These are phyloP conservation scores for Calephelis virginiensis DNA, from an alignment of 1,140 invertebrate genomes.

Conservation along the genomic window DNA sequence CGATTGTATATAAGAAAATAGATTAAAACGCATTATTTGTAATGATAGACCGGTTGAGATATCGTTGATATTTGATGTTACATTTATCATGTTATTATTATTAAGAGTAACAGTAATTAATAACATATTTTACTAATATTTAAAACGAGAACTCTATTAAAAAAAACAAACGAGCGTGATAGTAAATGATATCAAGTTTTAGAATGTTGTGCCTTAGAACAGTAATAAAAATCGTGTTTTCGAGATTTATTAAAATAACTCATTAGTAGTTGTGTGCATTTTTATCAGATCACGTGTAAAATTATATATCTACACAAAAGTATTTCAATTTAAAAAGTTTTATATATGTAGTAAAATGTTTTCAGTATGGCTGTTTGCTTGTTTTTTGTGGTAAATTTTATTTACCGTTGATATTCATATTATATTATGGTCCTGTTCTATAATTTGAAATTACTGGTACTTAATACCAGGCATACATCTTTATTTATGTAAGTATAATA, in stretches of 20 bases:
- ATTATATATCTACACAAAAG: conserved; percentile 53
- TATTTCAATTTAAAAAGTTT: conserved; percentile 50
- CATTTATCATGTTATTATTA: conserved; percentile 64
- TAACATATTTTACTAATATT: conserved; percentile 58
- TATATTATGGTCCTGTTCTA: conserved; percentile 46
- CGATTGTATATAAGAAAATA: conserved; percentile 65
- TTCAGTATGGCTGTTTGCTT: conserved; percentile 72
- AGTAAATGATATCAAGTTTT: conserved; percentile 66
- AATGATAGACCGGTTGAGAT: conserved; percentile 53
- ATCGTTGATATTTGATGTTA: conserved; percentile 72
- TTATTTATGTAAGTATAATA: conserved; percentile 75
- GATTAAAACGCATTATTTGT: conserved; percentile 61
- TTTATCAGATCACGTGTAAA: conserved; percentile 44
- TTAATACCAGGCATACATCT: conserved; percentile 73
- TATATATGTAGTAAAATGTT: conserved; percentile 61
- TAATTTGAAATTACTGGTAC: conserved; percentile 64
- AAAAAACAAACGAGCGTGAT: conserved; percentile 44
- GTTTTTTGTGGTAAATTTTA: conserved; percentile 69
- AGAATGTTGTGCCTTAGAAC: conserved; percentile 75
- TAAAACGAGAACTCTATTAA: conserved; percentile 10
- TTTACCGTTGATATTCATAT: conserved; percentile 60
- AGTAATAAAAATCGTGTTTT: conserved; percentile 54
- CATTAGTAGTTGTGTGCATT: conserved; percentile 60
- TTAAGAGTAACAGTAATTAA: conserved; percentile 38
- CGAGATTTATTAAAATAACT: conserved; percentile 44